A percentile compares a stretch with the other conserved stretches of the same genome.
These are phyloP conservation scores for Torymus tubicola DNA, from an alignment of 2,888 invertebrate genomes.

Conservation along the genomic window DNA sequence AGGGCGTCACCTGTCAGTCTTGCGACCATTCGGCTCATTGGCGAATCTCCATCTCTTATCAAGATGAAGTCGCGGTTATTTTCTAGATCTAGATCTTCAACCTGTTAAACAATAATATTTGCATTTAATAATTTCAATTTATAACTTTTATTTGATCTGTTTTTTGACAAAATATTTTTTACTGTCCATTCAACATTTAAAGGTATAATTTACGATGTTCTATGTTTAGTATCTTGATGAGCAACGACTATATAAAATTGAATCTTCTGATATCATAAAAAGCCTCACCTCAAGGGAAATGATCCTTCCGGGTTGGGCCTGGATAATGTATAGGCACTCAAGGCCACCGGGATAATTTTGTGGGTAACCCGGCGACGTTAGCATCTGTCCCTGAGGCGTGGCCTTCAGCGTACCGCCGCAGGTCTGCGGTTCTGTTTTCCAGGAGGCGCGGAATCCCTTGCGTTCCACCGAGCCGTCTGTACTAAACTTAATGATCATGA, in stretches of 20 bases:
- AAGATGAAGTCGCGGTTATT: constrained; percentile 91
- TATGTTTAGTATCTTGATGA: too few relatives aligned
- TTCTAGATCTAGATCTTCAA: constrained; percentile 90
- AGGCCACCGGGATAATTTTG: constrained; percentile 96
- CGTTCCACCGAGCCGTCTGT: constrained; percentile 95
- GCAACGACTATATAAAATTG: too few relatives aligned
- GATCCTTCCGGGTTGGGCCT: constrained; percentile 92
- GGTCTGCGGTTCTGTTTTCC: constrained; percentile 95
- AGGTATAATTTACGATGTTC: too few relatives aligned
- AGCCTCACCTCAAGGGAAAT: constrained; percentile 88
- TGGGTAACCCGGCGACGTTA: constrained; percentile 95
- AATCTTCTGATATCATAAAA: too few relatives aligned
- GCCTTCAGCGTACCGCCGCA: constrained; percentile 94
- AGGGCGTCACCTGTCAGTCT: constrained; percentile 87
- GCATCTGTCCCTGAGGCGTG: constrained; percentile 90
- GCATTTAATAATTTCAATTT: neutral
- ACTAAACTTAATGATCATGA: constrained; percentile 98
- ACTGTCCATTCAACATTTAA: too few relatives aligned
- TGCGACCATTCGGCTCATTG: constrained; percentile 90
- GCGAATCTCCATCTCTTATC: constrained; percentile 93
- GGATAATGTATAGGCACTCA: constrained; percentile 95
- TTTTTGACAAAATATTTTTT: too few relatives aligned
- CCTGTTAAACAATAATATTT: constrained; percentile 71
- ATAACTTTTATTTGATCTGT: neutral
- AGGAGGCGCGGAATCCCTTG: constrained; percentile 94